Evolutionary conservation across 2,888 invertebrate species (phyloP).

Genomic region (Cephus nigrinus): DNA sequence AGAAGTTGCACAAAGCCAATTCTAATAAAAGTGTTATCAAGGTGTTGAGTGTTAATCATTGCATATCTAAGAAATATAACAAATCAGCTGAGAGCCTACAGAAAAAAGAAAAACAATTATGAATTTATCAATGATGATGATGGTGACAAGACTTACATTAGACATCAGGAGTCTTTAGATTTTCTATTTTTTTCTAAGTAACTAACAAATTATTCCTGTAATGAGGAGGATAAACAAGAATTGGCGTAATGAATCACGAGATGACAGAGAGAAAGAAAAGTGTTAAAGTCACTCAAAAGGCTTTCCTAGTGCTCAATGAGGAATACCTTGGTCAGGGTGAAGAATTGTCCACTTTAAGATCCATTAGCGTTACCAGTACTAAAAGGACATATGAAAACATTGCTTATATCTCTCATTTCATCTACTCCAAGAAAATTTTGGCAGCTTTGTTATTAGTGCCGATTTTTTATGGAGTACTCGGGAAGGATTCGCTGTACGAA

Average conservation of each 20-base stretch:
- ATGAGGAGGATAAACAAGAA: background rate
- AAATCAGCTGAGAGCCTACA: background rate
- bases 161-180: background rate
- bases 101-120: background rate
- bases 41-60: background rate
- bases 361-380: conserved; percentile 16
- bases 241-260: conserved; percentile 7
- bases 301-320: conserved; percentile 44
- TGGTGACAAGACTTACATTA: background rate
- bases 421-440: conserved; percentile 29
- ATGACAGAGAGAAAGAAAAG: conserved; percentile 35
- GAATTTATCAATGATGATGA: background rate
- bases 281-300: conserved; percentile 38
- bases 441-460: conserved; percentile 34
- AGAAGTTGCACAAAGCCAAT: background rate
- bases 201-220: background rate
- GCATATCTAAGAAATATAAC: background rate
- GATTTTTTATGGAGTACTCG: conserved; percentile 41
- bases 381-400: conserved; percentile 19
- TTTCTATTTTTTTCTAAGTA: background rate
- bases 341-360: conserved; percentile 42
- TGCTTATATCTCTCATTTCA: conserved; percentile 13
- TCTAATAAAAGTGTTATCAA: background rate
- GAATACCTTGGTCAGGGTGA: conserved; percentile 46
- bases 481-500: conserved; percentile 43